Evolutionary conservation across 1,140 invertebrate genomes (phyloP), one percentile per base, ranked within the genome.

Genomic region (Adelges cooleyi): DNA sequence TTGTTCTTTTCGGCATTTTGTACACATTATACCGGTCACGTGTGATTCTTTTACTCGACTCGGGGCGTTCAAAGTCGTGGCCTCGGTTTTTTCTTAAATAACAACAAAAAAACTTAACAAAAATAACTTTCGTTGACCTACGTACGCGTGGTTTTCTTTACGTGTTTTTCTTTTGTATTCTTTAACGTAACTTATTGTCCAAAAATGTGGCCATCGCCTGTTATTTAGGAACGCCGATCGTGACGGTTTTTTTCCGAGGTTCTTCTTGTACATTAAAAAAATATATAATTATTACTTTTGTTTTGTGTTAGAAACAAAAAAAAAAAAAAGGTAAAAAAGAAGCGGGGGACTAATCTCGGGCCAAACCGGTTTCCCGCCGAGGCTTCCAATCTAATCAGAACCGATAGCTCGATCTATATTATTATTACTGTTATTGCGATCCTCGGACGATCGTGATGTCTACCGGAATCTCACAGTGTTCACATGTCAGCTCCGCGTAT

Each of bases 391-490:
- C 40, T 17, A 15, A 44, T n/a, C 15, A 44, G 22, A 59, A 44
- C 38, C 54, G 40, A 59, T 59, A 59, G 10, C 23, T n/a, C 54
- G n/a, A 59, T 59, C 54, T 59, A 25, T 59, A 59, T 44, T 59
- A 59, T 59, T 59, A 59, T 23, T 59, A 23, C 27, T 59, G 44
- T 44, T 59, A 40, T 18, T 18, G 5, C 38, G 25, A 44, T 56
- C 36, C 23, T 44, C 33, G n/a, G n/a, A 27, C 22, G 40, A 59
- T 59, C 40, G 38, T 44, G 54, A 59, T 40, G 40, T 59, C 8
- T 44, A 18, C 36, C 9, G n/a, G 10, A 17, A 5, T 36, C 33
- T 40, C 20, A 3, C 25, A 23, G 15, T 40, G 36, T 40, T 54
- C 36, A 54, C 52, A 54, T 54, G 52, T 54, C 52, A 8, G 52